phyloP scores from a whole-genome alignment of 2,888 invertebrate species.

The Dione juno region DNA sequence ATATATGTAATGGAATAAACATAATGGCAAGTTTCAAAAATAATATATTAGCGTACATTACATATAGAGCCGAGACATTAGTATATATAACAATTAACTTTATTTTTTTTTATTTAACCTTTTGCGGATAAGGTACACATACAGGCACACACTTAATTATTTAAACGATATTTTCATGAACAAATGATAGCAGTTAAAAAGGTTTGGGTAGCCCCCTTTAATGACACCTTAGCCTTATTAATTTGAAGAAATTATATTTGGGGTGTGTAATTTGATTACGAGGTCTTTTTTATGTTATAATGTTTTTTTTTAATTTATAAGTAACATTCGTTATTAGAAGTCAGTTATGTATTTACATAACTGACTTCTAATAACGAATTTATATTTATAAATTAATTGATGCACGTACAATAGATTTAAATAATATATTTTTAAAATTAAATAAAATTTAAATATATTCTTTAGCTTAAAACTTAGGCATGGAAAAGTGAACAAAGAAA shows the following conservation, averaged over 20 bases:
- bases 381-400: too few relatives aligned
- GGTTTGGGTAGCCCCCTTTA: slow-evolving; percentile 56
- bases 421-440: too few relatives aligned
- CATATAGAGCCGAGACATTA: background rate
- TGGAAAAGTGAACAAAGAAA: too few relatives aligned
- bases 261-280: slow-evolving; percentile 51
- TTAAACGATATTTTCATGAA: slow-evolving; percentile 34
- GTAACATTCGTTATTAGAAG: slow-evolving; percentile 5
- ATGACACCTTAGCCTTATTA: slow-evolving; percentile 51
- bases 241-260: slow-evolving; percentile 51
- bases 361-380: too few relatives aligned
- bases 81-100: background rate
- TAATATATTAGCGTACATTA: too few relatives aligned
- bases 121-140: background rate
- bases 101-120: background rate
- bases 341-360: too few relatives aligned
- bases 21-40: too few relatives aligned
- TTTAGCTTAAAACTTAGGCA: too few relatives aligned
- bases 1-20: too few relatives aligned
- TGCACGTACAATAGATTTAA: too few relatives aligned
- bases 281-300: slow-evolving; percentile 17
- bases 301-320: slow-evolving; percentile 18
- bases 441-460: too few relatives aligned
- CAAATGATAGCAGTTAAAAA: slow-evolving; percentile 62
- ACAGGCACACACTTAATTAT: background rate